Evolutionary conservation across 2,113 vertebrate species (phyloP), one percentile per base, ranked within the genome.

Genomic region (Illadopsis cleaveri): DNA sequence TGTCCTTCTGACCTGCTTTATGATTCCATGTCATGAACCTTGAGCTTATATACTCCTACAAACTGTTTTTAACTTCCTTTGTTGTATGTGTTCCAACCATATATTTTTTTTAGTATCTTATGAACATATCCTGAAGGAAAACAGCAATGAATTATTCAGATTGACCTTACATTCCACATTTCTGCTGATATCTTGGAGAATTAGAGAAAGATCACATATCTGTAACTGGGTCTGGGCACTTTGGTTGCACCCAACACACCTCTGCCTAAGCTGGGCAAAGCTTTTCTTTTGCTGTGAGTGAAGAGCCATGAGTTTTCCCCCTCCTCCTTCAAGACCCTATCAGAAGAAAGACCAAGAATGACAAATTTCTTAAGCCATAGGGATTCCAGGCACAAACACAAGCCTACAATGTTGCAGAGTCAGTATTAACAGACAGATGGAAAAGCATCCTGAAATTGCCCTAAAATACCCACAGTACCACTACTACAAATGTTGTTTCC

Each of bases 1-100:
- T 69, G 71, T 90, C 68, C 88, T 94, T 93, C 88, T 92, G 85
- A 96, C 71, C 92, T 86, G 45, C 35, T 92, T 93, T 92, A 69
- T 30, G 58, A 88, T 48, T 95, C 57, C 35, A 57, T 80, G 40
- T 48, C 62, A 80, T 19, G 62, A 93, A 88, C 58, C 42, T 65
- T 35, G 35, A 88, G 58, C 57, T 90, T 81, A 45, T 47, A 91
- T 31, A 27, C 44, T 78, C 66, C 79, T 61, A 54, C 66, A 83
- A 75, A 64, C 64, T 33, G 47, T 21, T 94, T 91, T 78, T 37
- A 76, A 70, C 88, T 79, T 82, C 33, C 47, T 56, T 81, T 64
- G 27, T 90, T 92, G 64, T 44, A 58, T 40, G 14, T 58, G 30
- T 25, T 77, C 24, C 33, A 77, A 33, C 6, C 40, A 45, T 35